Evolutionary conservation across 2,888 invertebrate genomes (phyloP).

Genomic region (Tupiocoris notatus): DNA sequence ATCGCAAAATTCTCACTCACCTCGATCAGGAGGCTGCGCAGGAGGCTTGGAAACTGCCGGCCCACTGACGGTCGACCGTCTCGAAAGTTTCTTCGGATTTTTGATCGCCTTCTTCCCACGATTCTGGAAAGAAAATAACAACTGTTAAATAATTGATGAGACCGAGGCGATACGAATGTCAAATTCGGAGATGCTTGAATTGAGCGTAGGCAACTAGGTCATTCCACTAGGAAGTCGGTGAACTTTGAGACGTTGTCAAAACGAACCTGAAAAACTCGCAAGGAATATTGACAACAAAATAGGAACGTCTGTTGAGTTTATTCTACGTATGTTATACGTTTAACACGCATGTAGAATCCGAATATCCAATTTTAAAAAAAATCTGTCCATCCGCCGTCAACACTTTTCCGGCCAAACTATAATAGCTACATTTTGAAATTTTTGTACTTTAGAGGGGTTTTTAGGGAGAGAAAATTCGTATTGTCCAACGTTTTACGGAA

Average conservation of each 20-base stretch:
- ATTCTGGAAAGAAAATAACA: slow-evolving; percentile 18
- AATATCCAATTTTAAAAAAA: no score
- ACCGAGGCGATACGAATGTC: neutral
- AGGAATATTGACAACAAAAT: no score
- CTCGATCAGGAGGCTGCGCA: slow-evolving; percentile 46
- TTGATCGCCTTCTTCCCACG: slow-evolving; percentile 36
- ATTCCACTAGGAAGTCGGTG: neutral
- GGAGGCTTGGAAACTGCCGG: slow-evolving; percentile 45
- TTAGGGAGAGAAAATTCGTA: no score
- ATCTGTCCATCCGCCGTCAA: no score
- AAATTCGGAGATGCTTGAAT: neutral
- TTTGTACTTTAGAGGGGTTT: no score
- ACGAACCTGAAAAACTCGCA: no score
- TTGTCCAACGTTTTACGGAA: no score
- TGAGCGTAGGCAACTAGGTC: neutral
- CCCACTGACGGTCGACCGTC: slow-evolving; percentile 36
- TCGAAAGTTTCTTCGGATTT: slow-evolving; percentile 17
- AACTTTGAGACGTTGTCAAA: neutral
- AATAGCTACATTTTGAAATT: no score
- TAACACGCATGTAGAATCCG: no score
- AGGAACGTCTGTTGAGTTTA: no score
- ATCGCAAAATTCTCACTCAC: slow-evolving; percentile 35
- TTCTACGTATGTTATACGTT: no score
- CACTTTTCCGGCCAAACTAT: no score
- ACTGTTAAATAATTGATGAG: neutral